Evolutionary conservation across 2,113 vertebrate species (phyloP).

Genomic region (Daubentonia madagascariensis): DNA sequence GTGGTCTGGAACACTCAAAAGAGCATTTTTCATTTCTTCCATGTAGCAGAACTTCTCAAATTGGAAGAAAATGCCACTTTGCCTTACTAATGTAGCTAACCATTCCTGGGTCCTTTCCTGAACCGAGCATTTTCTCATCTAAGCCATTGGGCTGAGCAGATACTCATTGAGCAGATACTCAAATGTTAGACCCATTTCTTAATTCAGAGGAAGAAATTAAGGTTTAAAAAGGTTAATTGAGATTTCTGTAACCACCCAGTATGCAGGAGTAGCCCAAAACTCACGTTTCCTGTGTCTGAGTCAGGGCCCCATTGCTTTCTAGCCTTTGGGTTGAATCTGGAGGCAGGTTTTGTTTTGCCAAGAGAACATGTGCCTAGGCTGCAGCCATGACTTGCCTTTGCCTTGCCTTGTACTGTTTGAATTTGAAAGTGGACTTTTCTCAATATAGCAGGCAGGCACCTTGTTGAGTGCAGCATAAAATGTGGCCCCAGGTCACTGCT

Average conservation of each 20-base stretch:
- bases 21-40: background rate
- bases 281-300: background rate
- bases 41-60: background rate
- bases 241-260: background rate
- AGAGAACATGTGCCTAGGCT: background rate
- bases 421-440: background rate
- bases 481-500: background rate
- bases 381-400: background rate
- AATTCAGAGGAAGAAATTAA: background rate
- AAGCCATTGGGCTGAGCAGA: background rate
- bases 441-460: background rate
- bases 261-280: fast-evolving
- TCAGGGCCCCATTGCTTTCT: background rate
- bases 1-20: background rate
- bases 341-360: background rate
- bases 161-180: background rate
- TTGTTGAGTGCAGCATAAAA: background rate
- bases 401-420: background rate
- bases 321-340: background rate
- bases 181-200: background rate
- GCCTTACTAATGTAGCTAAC: background rate
- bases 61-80: background rate
- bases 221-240: background rate
- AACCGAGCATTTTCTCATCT: background rate
- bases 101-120: background rate